phyloP scores from a whole-genome alignment of 2,113 vertebrate species.

The Amphiprion ocellaris region DNA sequence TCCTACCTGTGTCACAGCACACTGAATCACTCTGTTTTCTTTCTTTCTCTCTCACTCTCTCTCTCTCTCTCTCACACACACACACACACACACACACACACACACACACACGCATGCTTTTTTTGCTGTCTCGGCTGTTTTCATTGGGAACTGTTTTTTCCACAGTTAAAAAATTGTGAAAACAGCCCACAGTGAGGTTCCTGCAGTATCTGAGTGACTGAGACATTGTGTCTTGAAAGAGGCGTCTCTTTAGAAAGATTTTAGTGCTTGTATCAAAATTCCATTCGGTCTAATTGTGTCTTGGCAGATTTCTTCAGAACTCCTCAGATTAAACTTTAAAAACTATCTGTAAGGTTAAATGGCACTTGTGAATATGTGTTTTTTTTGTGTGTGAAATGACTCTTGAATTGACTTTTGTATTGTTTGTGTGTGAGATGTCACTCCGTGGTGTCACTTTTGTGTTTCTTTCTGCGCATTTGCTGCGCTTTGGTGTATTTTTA shows the following conservation, averaged over 20 bases:
- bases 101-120: background rate
- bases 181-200: constrained; percentile 14
- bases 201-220: constrained; percentile 6
- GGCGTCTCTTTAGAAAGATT: constrained; percentile 4
- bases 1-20: constrained; percentile 38
- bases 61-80: no score
- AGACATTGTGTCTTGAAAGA: constrained; percentile 21
- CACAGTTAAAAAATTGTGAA: background rate
- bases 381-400: constrained; percentile 3
- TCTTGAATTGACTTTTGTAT: constrained; percentile 1
- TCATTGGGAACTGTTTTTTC: constrained; percentile 35
- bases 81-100: background rate
- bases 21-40: constrained; percentile 15
- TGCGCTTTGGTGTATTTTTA: background rate
- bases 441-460: background rate
- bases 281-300: background rate
- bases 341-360: background rate
- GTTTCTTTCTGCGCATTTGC: constrained; percentile 1
- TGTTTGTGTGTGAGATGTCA: background rate
- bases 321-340: background rate
- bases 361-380: background rate
- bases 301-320: background rate
- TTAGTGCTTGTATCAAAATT: background rate
- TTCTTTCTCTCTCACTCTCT: constrained; percentile 16
- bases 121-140: constrained; percentile 35